Conservation (phyloP, 2,888 invertebrate genomes). For the Ethmia dodecea region DNA sequence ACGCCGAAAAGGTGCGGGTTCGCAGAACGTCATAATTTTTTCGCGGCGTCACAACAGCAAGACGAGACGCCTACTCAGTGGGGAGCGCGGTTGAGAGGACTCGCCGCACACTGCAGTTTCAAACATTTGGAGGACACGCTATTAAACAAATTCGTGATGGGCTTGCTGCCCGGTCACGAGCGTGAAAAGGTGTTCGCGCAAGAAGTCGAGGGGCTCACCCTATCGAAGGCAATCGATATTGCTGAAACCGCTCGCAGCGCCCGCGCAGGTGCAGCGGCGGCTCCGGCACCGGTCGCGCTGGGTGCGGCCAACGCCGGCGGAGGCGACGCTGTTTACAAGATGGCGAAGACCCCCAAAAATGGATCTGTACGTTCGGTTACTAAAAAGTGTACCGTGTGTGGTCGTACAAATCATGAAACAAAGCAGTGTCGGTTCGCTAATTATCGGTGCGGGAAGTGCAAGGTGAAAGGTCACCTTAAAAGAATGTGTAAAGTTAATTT, state of each 20-base stretch:
- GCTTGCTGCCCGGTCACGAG: constrained; percentile 7
- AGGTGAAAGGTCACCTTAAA: background rate
- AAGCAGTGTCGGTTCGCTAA: background rate
- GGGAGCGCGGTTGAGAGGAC: constrained; percentile 10
- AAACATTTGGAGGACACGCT: constrained; percentile 7
- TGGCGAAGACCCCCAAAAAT: background rate
- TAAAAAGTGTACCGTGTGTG: background rate
- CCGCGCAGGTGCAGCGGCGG: background rate
- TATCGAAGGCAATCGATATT: constrained; percentile 7
- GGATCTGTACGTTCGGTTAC: background rate
- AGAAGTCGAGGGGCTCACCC: constrained; percentile 4
- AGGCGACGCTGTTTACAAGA: background rate
- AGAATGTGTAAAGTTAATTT: constrained; percentile 5
- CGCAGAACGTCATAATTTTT: constrained; percentile 7
- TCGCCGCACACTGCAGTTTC: constrained; percentile 10
- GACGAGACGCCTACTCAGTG: constrained; percentile 5
- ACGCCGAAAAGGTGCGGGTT: constrained; percentile 12
- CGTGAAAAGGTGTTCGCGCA: constrained; percentile 8
- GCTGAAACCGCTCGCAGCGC: too few species aligned
- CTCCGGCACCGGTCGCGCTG: background rate
- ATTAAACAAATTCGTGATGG: constrained; percentile 11
- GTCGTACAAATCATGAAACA: background rate
- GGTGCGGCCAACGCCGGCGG: background rate
- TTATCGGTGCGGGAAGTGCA: background rate
- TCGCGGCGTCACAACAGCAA: constrained; percentile 6